Conservation (phyloP, 2,888 invertebrate genomes). For the Aphodius sticticus region DNA sequence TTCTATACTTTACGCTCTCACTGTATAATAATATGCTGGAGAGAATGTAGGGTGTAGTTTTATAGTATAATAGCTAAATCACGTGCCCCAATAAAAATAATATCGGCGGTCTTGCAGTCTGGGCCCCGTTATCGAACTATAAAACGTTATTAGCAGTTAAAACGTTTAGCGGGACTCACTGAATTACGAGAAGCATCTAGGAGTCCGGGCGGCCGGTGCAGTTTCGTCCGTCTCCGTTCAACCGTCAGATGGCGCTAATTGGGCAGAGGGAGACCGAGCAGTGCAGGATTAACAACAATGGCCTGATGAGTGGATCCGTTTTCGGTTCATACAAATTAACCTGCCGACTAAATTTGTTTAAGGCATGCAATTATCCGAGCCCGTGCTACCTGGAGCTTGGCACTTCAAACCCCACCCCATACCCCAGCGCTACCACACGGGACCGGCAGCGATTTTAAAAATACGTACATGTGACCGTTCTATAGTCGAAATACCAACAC, state of each 20-base stretch:
- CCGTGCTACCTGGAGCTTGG: conserved; percentile 57
- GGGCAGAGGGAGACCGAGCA: conserved; percentile 34
- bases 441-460: neutral
- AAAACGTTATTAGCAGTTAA: conserved; percentile 46
- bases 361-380: conserved; percentile 60
- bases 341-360: conserved; percentile 60
- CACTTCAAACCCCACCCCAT: conserved; percentile 48
- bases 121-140: conserved; percentile 45
- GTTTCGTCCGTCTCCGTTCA: conserved; percentile 26
- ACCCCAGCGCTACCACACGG: neutral
- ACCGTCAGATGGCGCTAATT: conserved; percentile 26
- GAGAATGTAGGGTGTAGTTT: neutral
- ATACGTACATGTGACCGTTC: conserved; percentile 4
- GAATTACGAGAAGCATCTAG: conserved; percentile 43
- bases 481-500: neutral
- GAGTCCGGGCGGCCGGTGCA: conserved; percentile 17
- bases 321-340: conserved; percentile 60
- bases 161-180: conserved; percentile 45
- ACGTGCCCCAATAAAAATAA: conserved; percentile 41
- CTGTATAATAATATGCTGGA: neutral
- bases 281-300: conserved; percentile 43
- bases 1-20: too few species aligned
- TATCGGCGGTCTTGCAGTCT: conserved; percentile 40
- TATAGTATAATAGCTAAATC: conserved; percentile 37
- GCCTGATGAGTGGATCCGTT: conserved; percentile 51